These are phyloP conservation scores for Drosophila setifemur DNA, from an alignment of 1,140 invertebrate genomes.

Conservation along the genomic window DNA sequence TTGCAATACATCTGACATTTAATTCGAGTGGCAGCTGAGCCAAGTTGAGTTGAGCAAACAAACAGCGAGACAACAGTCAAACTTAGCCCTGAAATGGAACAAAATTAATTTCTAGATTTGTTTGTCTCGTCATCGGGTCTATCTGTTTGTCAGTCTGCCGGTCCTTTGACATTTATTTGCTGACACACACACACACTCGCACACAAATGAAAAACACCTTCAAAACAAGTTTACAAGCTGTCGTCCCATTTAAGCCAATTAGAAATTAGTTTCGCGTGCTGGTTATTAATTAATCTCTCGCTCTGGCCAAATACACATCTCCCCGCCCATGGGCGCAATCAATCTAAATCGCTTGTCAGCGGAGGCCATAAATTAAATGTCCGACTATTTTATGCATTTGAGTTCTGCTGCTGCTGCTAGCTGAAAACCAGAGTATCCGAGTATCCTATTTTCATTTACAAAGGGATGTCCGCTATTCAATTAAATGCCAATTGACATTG, in stretches of 20 bases:
- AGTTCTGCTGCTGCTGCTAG: no score
- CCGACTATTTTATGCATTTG: slow-evolving; percentile 6
- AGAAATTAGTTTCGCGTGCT: slow-evolving; percentile 66
- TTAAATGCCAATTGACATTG: slow-evolving; percentile 45
- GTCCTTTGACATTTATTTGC: slow-evolving; percentile 51
- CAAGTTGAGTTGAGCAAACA: no score
- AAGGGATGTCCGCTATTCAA: slow-evolving; percentile 46
- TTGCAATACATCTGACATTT: slow-evolving; percentile 60
- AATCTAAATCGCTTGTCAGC: slow-evolving; percentile 78
- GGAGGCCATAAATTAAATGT: slow-evolving; percentile 50
- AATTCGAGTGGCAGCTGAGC: slow-evolving; percentile 48
- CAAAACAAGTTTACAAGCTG: slow-evolving; percentile 25
- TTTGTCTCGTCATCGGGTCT: slow-evolving; percentile 19
- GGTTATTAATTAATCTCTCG: slow-evolving; percentile 70
- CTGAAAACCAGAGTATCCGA: neutral
- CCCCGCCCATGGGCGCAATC: slow-evolving; percentile 34
- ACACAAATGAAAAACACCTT: slow-evolving; percentile 36
- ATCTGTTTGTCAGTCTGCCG: slow-evolving; percentile 3
- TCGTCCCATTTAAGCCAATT: slow-evolving; percentile 32
- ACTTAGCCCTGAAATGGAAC: slow-evolving; percentile 37
- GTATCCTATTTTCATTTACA: slow-evolving; percentile 16
- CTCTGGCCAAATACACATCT: neutral
- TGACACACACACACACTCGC: neutral
- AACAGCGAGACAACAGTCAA: slow-evolving; percentile 11
- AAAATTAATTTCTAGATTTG: slow-evolving; percentile 69